phyloP scores from a whole-genome alignment of 2,797 vertebrate genomes.

The Danionella dracula region DNA sequence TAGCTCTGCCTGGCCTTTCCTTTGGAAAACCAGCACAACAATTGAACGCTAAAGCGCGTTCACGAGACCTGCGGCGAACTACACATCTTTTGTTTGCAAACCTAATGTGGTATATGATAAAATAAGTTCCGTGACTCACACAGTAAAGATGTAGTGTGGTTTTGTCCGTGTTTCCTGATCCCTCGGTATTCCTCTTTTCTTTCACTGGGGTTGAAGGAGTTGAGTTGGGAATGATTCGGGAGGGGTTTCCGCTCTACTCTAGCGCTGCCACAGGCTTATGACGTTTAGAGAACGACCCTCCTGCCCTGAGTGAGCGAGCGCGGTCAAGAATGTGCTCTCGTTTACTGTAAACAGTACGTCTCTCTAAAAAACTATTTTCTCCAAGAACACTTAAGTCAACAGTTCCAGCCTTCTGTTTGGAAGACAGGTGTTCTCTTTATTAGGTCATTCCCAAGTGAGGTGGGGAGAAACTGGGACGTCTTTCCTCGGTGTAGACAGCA shows the following conservation, averaged over 20 bases:
- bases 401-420: no score
- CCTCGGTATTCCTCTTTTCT: conserved; percentile 50
- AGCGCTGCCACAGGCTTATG: conserved; percentile 36
- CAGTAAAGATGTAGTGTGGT: conserved; percentile 32
- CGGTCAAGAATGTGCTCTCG: not conserved
- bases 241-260: conserved; percentile 56
- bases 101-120: not conserved
- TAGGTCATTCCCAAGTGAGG: no score
- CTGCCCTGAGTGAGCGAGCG: not conserved
- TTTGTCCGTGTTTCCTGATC: conserved; percentile 53
- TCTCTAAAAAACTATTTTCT: no score
- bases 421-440: no score
- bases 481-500: no score
- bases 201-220: conserved; percentile 40
- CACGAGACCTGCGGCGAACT: not conserved
- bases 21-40: conserved; percentile 27
- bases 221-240: conserved; percentile 54
- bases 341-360: no score
- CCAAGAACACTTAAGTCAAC: no score
- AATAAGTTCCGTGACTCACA: conserved; percentile 24
- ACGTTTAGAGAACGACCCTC: conserved; percentile 40
- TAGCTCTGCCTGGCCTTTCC: conserved; percentile 47
- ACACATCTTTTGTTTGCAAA: not conserved
- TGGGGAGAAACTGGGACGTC: no score
- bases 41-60: not conserved